Percentiles rank a stretch among this genome's conserved stretches.
phyloP scores from a whole-genome alignment of 2,113 vertebrate species.

The Porphyrio hochstetteri region DNA sequence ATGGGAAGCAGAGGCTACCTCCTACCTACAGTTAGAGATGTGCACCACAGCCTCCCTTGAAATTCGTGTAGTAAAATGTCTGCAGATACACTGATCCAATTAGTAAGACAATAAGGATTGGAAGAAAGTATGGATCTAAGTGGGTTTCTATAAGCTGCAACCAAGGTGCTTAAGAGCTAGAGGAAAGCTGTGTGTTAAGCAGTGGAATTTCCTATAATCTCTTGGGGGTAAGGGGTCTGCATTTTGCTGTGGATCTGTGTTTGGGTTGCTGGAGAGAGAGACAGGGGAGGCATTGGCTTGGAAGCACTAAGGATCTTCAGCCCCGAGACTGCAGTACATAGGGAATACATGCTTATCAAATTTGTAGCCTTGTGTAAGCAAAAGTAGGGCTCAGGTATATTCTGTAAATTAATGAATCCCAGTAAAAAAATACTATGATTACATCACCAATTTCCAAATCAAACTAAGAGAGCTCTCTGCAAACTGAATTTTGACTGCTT shows the following conservation, averaged over 20 bases:
- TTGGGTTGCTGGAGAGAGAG: not conserved
- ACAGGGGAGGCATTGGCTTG: not conserved
- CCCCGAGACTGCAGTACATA: not conserved
- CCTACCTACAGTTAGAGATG: not conserved
- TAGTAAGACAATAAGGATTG: constrained; percentile 40
- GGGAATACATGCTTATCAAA: not conserved
- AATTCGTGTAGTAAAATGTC: not conserved
- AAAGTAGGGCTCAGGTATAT: not conserved
- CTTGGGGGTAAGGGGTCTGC: not conserved
- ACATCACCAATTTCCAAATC: not conserved
- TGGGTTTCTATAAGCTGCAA: constrained; percentile 48
- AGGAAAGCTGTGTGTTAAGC: constrained; percentile 44
- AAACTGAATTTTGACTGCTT: not conserved
- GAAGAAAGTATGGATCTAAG: constrained; percentile 60
- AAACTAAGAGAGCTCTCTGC: not conserved
- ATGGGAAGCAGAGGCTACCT: not conserved
- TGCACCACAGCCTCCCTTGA: not conserved
- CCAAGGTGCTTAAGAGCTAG: constrained; percentile 49
- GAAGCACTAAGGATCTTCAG: not conserved
- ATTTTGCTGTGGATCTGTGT: not conserved
- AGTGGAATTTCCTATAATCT: constrained; percentile 8
- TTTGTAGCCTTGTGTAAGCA: not conserved
- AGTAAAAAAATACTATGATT: not conserved
- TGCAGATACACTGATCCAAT: not conserved
- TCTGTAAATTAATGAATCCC: not conserved